Percentiles rank a stretch among this genome's conserved stretches.
phyloP scores from a whole-genome alignment of 1,140 invertebrate species.

The Laupala kohalensis region DNA sequence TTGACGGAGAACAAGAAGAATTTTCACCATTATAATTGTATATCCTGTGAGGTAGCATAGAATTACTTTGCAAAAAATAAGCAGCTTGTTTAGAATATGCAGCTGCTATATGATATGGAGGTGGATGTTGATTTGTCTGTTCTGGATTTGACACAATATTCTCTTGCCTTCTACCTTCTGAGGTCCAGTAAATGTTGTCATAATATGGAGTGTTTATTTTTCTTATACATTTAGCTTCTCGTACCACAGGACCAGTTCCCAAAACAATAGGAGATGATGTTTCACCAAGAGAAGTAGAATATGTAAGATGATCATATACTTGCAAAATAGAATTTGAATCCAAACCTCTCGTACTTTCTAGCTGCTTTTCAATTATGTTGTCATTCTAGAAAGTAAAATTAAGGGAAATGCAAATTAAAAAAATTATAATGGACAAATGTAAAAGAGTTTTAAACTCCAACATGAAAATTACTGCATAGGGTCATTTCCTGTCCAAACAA shows the following conservation, averaged over 20 bases:
- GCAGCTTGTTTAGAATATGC: slow-evolving; percentile 49
- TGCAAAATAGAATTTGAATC: background rate
- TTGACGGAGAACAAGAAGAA: background rate
- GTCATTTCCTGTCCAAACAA: too few species aligned
- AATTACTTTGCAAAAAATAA: slow-evolving; percentile 27
- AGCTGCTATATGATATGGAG: slow-evolving; percentile 54
- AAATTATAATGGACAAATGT: background rate
- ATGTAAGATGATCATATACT: background rate
- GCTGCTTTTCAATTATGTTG: background rate
- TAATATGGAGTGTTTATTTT: background rate
- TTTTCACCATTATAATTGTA: background rate
- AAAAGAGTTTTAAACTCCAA: too few species aligned
- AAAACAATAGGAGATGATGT: background rate
- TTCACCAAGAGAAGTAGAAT: background rate
- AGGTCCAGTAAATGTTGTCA: background rate
- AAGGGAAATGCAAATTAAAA: background rate
- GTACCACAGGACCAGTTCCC: slow-evolving; percentile 23
- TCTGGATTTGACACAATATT: background rate
- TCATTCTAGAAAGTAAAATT: background rate
- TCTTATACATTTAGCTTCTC: slow-evolving; percentile 30
- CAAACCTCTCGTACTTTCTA: background rate
- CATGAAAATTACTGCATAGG: too few species aligned
- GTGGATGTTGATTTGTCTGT: slow-evolving; percentile 30
- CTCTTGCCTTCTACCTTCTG: background rate
- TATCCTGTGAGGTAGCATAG: background rate